A percentile compares a stretch with the other conserved stretches of the same genome.
These are phyloP conservation scores for Alca torda DNA, from an alignment of 2,797 vertebrate genomes.

Conservation along the genomic window DNA sequence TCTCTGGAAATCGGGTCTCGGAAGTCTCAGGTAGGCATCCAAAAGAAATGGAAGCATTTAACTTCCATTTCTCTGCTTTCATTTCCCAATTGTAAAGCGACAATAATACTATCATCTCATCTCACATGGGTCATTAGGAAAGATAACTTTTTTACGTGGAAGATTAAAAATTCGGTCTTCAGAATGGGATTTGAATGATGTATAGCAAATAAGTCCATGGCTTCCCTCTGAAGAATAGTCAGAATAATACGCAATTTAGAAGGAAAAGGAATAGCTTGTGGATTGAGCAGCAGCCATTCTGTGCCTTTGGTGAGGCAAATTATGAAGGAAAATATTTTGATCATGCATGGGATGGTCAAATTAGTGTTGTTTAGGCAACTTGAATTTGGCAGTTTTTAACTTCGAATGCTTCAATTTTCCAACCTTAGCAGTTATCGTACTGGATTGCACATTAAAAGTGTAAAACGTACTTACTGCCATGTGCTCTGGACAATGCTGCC, in stretches of 20 bases:
- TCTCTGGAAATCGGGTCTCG: neutral
- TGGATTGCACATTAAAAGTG: neutral
- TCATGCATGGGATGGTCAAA: neutral
- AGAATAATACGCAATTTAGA: neutral
- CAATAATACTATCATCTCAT: neutral
- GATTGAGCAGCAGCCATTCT: neutral
- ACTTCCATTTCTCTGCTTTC: conserved; percentile 11
- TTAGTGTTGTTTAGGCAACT: neutral
- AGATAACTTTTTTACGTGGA: conserved; percentile 42
- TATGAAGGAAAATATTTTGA: neutral
- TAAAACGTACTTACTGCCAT: neutral
- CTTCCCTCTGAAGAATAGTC: neutral
- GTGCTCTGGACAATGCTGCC: neutral
- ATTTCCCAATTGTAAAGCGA: neutral
- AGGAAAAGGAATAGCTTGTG: neutral
- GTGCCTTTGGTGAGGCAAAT: neutral
- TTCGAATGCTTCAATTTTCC: neutral
- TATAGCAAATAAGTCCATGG: neutral
- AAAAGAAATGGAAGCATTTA: conserved; percentile 18
- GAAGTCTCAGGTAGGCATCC: neutral
- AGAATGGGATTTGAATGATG: conserved; percentile 24
- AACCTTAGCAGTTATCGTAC: neutral
- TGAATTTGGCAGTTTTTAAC: neutral
- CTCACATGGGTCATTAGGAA: conserved; percentile 44
- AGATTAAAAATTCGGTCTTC: conserved; percentile 35